Conservation (phyloP, 2,797 vertebrate species). For the Sparus aurata region DNA sequence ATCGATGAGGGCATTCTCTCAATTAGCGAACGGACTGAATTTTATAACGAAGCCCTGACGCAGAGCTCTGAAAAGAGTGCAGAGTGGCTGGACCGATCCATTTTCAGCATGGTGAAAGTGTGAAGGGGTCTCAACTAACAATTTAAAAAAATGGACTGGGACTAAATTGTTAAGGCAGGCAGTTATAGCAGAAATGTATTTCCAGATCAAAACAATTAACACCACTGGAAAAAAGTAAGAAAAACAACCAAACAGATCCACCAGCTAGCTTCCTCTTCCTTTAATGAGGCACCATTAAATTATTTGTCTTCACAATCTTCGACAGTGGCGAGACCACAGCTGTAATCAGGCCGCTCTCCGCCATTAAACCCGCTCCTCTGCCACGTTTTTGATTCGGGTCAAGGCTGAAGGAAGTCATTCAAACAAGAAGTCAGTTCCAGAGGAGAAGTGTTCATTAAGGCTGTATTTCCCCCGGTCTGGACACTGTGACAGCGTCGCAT, state of each 20-base stretch:
- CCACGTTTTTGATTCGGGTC: conserved; percentile 9
- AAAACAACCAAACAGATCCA: background rate
- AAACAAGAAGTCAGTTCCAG: conserved; percentile 13
- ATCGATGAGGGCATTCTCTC: no score
- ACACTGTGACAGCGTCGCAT: conserved; percentile 22
- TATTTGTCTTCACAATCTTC: conserved; percentile 9
- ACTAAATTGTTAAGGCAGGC: background rate
- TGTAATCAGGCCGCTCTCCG: conserved; percentile 7
- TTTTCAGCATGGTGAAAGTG: no score
- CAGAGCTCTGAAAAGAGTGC: no score
- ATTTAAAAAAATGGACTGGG: no score
- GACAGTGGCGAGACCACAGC: background rate
- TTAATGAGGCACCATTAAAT: conserved; percentile 18
- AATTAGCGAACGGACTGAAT: no score
- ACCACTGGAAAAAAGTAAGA: background rate
- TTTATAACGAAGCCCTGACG: no score
- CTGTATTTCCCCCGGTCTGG: conserved; percentile 23
- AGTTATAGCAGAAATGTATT: background rate
- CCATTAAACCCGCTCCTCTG: conserved; percentile 13
- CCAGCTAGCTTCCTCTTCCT: background rate
- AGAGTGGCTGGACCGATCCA: no score
- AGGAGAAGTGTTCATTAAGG: conserved; percentile 39
- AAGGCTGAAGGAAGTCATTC: conserved; percentile 20
- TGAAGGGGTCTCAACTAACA: no score
- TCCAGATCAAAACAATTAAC: conserved; percentile 10